phyloP scores from a whole-genome alignment of 2,113 vertebrate species.

The Oncorhynchus masou region DNA sequence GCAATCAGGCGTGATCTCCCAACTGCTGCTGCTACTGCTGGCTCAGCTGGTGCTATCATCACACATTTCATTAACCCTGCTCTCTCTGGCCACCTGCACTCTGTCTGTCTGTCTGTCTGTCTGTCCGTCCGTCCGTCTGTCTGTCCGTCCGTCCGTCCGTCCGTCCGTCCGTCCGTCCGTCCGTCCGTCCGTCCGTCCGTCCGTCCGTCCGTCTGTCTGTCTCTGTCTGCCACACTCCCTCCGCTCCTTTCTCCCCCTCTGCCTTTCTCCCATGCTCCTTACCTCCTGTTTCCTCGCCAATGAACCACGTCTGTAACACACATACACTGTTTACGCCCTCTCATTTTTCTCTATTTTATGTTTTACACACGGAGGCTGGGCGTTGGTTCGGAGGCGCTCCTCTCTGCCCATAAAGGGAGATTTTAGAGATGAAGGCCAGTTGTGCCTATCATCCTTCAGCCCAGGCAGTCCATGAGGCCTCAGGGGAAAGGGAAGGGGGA shows the following conservation, averaged over 20 bases:
- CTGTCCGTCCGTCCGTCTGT: neutral
- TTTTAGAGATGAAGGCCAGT: neutral
- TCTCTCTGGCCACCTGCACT: neutral
- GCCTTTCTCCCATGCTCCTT: neutral
- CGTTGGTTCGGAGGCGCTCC: neutral
- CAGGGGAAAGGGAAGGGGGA: neutral
- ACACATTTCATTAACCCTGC: constrained; percentile 35
- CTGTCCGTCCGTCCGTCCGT: neutral
- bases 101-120: constrained; percentile 5
- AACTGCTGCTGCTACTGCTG: constrained; percentile 35
- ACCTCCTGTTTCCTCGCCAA: too few species aligned
- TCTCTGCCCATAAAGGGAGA: neutral
- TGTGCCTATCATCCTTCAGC: neutral
- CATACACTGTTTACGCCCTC: too few species aligned
- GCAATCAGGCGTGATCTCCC: constrained; percentile 44
- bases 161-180: neutral
- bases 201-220: neutral
- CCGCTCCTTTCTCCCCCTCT: neutral
- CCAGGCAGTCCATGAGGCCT: neutral
- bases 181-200: neutral
- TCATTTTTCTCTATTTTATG: too few species aligned
- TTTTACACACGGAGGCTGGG: neutral
- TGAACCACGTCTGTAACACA: too few species aligned
- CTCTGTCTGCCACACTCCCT: neutral
- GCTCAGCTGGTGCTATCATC: constrained; percentile 45